Percentiles rank a stretch among this genome's conserved stretches.
These are phyloP conservation scores for Heterotis niloticus DNA, from an alignment of 2,113 vertebrate species.

Conservation along the genomic window DNA sequence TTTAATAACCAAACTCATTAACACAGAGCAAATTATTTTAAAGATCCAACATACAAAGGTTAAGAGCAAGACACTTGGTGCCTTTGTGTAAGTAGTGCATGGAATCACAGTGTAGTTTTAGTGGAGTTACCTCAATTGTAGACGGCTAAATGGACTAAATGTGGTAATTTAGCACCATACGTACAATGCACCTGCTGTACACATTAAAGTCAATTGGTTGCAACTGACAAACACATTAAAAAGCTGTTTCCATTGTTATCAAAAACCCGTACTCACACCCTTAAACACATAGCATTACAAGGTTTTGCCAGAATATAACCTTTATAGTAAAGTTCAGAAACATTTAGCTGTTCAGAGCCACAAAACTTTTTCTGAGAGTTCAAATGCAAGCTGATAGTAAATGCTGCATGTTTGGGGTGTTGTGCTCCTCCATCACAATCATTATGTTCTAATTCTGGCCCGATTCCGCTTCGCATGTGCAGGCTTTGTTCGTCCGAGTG, in stretches of 20 bases:
- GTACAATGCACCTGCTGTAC: background rate
- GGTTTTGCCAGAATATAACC: background rate
- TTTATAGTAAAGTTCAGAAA: too few relatives aligned
- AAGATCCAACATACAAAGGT: background rate
- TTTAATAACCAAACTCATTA: constrained; percentile 38
- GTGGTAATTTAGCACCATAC: background rate
- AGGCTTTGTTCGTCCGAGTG: too few relatives aligned
- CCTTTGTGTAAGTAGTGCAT: background rate
- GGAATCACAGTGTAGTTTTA: background rate
- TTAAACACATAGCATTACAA: background rate
- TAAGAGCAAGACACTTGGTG: background rate
- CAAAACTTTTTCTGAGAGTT: background rate
- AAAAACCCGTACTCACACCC: background rate
- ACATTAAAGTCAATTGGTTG: background rate
- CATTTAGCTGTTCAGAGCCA: background rate
- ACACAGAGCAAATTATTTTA: constrained; percentile 36
- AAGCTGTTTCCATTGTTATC: background rate
- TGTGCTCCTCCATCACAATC: too few relatives aligned
- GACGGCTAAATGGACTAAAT: background rate
- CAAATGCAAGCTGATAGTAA: too few relatives aligned
- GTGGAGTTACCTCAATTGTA: background rate
- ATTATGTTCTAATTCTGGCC: too few relatives aligned
- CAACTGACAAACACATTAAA: background rate
- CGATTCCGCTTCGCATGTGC: too few relatives aligned
- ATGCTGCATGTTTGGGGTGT: too few relatives aligned